Evolutionary conservation across 2,888 invertebrate genomes (phyloP).

Genomic region (Macroteleia sp.): DNA sequence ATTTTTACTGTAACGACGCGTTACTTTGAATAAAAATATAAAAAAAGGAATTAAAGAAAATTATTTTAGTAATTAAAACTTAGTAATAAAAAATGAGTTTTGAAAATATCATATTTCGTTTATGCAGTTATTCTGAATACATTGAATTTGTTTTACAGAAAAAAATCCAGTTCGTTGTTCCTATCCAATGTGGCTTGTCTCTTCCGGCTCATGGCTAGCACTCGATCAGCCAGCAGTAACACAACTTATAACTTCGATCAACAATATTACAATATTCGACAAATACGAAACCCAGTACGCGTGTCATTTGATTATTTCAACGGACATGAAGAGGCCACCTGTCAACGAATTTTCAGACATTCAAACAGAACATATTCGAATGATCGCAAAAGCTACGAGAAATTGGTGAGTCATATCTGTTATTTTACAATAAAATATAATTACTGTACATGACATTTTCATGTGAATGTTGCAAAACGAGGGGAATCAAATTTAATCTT

Average conservation of each 20-base stretch:
- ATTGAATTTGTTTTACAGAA: slow-evolving; percentile 73
- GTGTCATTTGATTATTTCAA: slow-evolving; percentile 73
- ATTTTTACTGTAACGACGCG: no score
- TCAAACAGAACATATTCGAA: slow-evolving; percentile 71
- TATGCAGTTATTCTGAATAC: no score
- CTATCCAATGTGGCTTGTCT: slow-evolving; percentile 77
- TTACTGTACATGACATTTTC: no score
- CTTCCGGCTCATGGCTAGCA: slow-evolving; percentile 77
- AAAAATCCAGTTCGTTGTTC: slow-evolving; percentile 70
- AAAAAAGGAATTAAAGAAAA: no score
- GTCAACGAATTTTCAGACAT: slow-evolving; percentile 35
- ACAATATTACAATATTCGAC: slow-evolving; percentile 78
- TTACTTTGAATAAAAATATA: no score
- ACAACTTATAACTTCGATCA: slow-evolving; percentile 72
- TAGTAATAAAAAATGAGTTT: no score
- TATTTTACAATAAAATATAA: no score
- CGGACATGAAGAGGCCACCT: slow-evolving; percentile 57
- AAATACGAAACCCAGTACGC: slow-evolving; percentile 76
- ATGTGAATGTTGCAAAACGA: no score
- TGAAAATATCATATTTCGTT: no score
- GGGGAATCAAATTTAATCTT: no score
- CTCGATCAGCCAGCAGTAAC: slow-evolving; percentile 74
- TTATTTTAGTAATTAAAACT: background rate
- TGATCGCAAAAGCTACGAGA: slow-evolving; percentile 77
- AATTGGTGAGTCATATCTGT: slow-evolving; percentile 78